Evolutionary conservation across 2,113 vertebrate genomes (phyloP).

Genomic region (Pseudopipra pipra): DNA sequence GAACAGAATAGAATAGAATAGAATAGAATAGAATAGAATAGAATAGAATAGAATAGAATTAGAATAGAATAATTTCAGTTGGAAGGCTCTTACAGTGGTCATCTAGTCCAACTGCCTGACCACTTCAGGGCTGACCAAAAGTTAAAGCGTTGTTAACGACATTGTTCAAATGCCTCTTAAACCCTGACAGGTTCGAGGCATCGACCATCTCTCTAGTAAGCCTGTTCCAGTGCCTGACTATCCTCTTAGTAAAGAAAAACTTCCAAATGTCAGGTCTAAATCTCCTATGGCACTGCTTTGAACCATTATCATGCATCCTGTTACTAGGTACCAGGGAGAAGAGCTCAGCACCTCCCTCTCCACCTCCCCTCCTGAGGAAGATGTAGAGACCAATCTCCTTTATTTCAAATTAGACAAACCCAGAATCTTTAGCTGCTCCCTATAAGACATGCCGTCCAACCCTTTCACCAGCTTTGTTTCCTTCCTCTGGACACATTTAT

Average conservation of each 20-base stretch:
- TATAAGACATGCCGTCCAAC: neutral
- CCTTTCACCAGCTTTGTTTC: neutral
- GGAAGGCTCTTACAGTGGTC: fast-evolving
- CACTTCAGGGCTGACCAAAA: neutral
- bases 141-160: neutral
- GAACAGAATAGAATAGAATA: neutral
- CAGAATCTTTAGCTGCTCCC: neutral
- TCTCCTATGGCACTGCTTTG: neutral
- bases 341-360: neutral
- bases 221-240: neutral
- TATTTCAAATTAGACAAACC: neutral
- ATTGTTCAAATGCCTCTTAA: neutral
- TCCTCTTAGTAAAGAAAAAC: neutral
- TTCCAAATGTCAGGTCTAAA: neutral
- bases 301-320: neutral
- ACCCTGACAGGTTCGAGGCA: neutral
- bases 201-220: neutral
- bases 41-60: neutral
- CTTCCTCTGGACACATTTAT: neutral
- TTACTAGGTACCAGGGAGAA: neutral
- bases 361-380: neutral
- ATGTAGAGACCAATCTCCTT: neutral
- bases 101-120: neutral
- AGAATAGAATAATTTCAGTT: neutral
- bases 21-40: neutral